Evolutionary conservation across 1,140 invertebrate species (phyloP), one percentile per base, ranked within the genome.

Genomic region (Drosophila sulfurigaster): DNA sequence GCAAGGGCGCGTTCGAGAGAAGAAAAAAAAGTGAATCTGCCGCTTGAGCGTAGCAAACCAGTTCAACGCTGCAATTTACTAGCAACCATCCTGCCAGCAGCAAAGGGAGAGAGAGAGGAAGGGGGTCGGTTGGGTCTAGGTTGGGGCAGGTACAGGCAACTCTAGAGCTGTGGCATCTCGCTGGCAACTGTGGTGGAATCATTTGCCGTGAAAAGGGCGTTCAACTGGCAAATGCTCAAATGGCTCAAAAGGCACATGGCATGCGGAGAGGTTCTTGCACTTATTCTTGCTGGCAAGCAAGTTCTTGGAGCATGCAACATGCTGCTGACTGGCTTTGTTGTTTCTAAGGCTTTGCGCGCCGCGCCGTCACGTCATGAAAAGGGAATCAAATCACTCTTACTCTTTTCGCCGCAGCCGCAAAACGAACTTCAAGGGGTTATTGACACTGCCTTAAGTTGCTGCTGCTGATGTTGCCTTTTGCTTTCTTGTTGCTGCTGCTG

Each of bases 131-230:
- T 75, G 73, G 62, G 68, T 45, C 43, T 59, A 48, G 25, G 72
- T 75, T 70, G 66, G 59, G 71, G 71, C 71, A 73, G 71, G 64
- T 65, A 65, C 70, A 59, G 38, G 46, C 54, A 32, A 41, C 70
- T n/a, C 41, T 38, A 3, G 32, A 20, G 52, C 11, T 8, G 51
- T 58, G 59, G 43, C 67, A 57, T 16, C 20, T 25, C 30, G 35
- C 64, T 32, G 57, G 56, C 72, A 65, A 48, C 56, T 69, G 70
- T 25, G 20, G 20, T 25, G 76, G 86, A 92, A 91, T 87, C 85
- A 92, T 86, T 83, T 92, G 91, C 91, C 91, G 91, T 92, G 91
- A 92, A 92, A 92, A 92, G 91, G 91, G 86, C 87, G 83, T 92
- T 92, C 83, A 92, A 90, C 91, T 88, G 81, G 79, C 81, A 87